Conservation (phyloP, 2,888 invertebrate genomes). For the Corythucha ciliata region DNA sequence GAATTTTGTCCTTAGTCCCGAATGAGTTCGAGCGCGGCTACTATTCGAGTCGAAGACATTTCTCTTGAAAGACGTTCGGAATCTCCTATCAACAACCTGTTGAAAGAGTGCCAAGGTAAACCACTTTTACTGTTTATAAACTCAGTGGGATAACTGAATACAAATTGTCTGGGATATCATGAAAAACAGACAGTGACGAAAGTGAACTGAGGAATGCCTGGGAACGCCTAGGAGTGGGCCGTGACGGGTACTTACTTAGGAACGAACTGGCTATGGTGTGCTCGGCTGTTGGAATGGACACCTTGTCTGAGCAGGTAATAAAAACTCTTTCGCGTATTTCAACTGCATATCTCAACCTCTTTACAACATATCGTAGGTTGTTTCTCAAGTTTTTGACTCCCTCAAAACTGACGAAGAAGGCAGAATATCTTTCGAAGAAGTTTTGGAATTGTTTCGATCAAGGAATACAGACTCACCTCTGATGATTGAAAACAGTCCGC, state of each 20-base stretch:
- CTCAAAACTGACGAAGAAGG: conserved; percentile 54
- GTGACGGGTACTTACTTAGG: conserved; percentile 53
- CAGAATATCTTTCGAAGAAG: conserved; percentile 55
- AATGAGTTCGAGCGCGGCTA: no score
- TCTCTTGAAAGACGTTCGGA: no score
- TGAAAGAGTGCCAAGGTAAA: no score
- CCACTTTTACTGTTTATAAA: no score
- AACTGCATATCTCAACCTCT: no score
- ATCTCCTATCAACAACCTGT: no score
- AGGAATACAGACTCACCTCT: neutral
- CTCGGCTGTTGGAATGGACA: conserved; percentile 56
- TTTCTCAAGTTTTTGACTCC: conserved; percentile 55
- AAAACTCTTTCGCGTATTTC: no score
- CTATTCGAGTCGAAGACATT: no score
- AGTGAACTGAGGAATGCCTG: conserved; percentile 55
- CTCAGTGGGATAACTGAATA: no score
- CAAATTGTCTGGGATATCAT: no score
- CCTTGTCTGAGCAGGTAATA: conserved; percentile 55
- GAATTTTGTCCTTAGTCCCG: no score
- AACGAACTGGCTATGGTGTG: conserved; percentile 55
- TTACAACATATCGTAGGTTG: conserved; percentile 40
- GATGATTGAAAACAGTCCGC: neutral
- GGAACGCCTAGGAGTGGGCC: conserved; percentile 52
- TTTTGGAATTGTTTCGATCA: conserved; percentile 50
- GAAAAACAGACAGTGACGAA: conserved; percentile 43